Evolutionary conservation across 2,113 vertebrate genomes (phyloP).

Genomic region (Nyctereutes procyonoides): DNA sequence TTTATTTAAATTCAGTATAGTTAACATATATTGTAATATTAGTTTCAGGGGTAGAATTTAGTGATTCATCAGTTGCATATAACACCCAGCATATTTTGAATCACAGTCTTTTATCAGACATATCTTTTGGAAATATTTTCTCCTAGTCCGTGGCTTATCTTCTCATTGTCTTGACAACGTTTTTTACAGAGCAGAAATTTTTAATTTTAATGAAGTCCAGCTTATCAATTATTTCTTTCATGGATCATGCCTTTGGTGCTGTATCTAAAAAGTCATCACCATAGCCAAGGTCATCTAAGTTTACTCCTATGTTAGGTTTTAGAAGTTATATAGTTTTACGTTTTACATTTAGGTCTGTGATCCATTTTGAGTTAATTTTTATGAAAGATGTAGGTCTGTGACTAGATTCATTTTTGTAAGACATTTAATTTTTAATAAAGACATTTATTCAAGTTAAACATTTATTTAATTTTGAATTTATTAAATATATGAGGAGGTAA

Average conservation of each 20-base stretch:
- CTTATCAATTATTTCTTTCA: constrained; percentile 12
- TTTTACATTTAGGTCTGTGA: neutral
- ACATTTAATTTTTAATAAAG: constrained; percentile 7
- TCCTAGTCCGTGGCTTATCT: neutral
- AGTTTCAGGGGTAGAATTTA: neutral
- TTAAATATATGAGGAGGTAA: neutral
- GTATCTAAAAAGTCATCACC: neutral
- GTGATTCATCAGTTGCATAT: neutral
- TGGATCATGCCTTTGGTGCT: neutral
- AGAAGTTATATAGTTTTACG: neutral
- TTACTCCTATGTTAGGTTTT: neutral
- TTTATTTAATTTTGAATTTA: constrained; percentile 52
- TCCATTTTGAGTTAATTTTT: constrained; percentile 18
- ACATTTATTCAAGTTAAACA: neutral
- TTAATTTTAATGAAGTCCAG: neutral
- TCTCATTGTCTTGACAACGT: neutral
- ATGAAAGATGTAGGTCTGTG: neutral
- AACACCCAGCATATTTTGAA: neutral
- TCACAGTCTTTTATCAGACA: neutral
- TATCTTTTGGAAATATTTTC: neutral
- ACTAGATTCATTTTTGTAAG: neutral
- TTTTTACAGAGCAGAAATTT: neutral
- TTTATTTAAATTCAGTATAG: neutral
- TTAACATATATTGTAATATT: neutral
- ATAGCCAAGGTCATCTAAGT: neutral